A percentile compares a stretch with the other conserved stretches of the same genome.
phyloP scores from a whole-genome alignment of 2,113 vertebrate genomes.

The Otis tarda region DNA sequence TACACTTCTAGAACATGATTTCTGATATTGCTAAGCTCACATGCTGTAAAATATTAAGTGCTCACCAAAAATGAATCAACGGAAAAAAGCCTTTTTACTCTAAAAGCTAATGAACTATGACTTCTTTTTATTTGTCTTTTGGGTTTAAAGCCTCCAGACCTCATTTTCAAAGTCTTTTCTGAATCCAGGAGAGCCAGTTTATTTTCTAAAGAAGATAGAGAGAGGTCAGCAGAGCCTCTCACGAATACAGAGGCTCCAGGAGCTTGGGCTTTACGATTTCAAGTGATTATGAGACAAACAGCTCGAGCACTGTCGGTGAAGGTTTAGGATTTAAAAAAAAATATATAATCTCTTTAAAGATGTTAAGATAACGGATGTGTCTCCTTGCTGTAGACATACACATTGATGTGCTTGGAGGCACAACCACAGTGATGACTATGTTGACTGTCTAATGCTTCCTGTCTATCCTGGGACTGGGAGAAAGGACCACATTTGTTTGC shows the following conservation, averaged over 20 bases:
- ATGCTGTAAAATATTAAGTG: not conserved
- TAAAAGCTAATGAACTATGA: constrained; percentile 22
- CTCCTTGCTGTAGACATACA: not conserved
- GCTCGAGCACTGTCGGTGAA: not conserved
- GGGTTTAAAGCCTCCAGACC: constrained; percentile 2
- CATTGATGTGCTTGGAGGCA: not conserved
- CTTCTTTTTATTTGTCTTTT: constrained; percentile 35
- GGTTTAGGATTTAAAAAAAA: not conserved
- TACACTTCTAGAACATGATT: not conserved
- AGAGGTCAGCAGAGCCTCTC: not conserved
- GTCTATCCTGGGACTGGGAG: not conserved
- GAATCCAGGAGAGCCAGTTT: not conserved
- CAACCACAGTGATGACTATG: not conserved
- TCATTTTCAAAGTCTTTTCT: not conserved
- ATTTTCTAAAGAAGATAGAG: not conserved
- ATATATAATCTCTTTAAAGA: not conserved
- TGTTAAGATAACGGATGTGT: rapidly evolving
- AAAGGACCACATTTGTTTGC: not conserved
- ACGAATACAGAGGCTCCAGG: not conserved
- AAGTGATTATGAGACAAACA: not conserved
- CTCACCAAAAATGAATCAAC: not conserved
- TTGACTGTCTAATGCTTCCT: not conserved
- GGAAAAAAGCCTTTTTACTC: not conserved
- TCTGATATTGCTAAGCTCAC: not conserved
- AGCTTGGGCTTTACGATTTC: not conserved